These are phyloP conservation scores for Trichacis sp. DNA, from an alignment of 2,888 invertebrate species.

Conservation along the genomic window DNA sequence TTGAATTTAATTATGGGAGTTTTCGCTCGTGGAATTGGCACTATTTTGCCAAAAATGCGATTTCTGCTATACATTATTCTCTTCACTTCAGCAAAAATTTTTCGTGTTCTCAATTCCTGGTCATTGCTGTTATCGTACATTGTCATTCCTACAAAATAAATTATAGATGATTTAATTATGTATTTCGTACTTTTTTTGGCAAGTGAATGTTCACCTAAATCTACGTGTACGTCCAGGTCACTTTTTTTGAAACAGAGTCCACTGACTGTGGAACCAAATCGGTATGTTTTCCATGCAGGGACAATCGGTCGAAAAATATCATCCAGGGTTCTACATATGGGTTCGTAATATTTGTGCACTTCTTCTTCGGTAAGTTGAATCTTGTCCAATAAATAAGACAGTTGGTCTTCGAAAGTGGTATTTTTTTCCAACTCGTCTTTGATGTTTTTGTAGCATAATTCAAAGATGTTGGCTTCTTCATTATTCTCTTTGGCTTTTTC, in stretches of 20 bases:
- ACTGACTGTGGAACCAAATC: constrained; percentile 82
- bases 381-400: constrained; percentile 49
- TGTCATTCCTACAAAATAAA: constrained; percentile 47
- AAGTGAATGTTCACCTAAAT: too few relatives aligned
- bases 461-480: constrained; percentile 26
- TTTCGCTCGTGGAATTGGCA: constrained; percentile 78
- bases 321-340: constrained; percentile 48
- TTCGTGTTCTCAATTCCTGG: constrained; percentile 41
- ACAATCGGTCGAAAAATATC: constrained; percentile 49
- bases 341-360: constrained; percentile 49
- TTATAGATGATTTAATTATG: too few relatives aligned
- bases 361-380: constrained; percentile 49
- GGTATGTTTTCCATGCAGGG: constrained; percentile 67
- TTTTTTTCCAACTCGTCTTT: constrained; percentile 47
- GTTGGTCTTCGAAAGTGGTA: constrained; percentile 51
- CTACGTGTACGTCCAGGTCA: constrained; percentile 80
- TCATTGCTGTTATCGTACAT: constrained; percentile 42
- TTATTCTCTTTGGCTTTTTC: not conserved
- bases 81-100: constrained; percentile 65
- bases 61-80: constrained; percentile 66
- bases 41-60: constrained; percentile 71
- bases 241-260: constrained; percentile 78
- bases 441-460: constrained; percentile 49
- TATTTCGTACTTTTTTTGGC: too few relatives aligned
- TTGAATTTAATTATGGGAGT: constrained; percentile 84